These are phyloP conservation scores for Coracopsis vasa DNA, from an alignment of 2,113 vertebrate species.

Conservation along the genomic window DNA sequence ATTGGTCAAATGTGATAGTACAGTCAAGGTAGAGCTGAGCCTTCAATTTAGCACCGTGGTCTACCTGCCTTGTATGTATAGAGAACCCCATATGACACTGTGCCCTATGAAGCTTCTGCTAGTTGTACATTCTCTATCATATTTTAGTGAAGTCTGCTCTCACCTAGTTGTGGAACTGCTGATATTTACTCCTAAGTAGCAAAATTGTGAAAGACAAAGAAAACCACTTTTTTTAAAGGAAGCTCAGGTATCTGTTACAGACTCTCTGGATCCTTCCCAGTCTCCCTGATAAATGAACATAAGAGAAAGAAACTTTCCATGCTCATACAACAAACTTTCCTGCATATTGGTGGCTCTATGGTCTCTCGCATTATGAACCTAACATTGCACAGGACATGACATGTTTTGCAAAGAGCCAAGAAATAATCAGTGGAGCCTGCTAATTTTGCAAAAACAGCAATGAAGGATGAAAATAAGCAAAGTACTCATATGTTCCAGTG, in stretches of 20 bases:
- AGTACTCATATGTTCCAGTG: not conserved
- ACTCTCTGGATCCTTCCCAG: not conserved
- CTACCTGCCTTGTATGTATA: not conserved
- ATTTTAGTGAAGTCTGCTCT: not conserved
- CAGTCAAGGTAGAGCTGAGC: not conserved
- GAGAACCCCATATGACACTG: not conserved
- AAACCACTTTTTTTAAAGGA: not conserved
- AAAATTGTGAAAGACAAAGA: not conserved
- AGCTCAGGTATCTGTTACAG: not conserved
- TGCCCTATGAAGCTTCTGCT: not conserved
- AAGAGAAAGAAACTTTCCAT: not conserved
- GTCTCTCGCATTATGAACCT: not conserved
- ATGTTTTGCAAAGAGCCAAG: not conserved
- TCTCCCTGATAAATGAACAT: not conserved
- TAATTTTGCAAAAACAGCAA: not conserved
- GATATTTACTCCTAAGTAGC: not conserved
- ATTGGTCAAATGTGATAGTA: not conserved
- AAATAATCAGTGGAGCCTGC: not conserved
- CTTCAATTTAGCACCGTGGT: not conserved
- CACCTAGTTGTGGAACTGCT: not conserved
- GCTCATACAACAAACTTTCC: not conserved
- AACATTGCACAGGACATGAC: not conserved
- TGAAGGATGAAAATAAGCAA: not conserved
- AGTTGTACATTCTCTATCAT: not conserved
- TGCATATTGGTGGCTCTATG: not conserved